Percentiles rank a stretch among this genome's conserved stretches.
phyloP scores from a whole-genome alignment of 2,113 vertebrate species.

The Balaenoptera acutorostrata region DNA sequence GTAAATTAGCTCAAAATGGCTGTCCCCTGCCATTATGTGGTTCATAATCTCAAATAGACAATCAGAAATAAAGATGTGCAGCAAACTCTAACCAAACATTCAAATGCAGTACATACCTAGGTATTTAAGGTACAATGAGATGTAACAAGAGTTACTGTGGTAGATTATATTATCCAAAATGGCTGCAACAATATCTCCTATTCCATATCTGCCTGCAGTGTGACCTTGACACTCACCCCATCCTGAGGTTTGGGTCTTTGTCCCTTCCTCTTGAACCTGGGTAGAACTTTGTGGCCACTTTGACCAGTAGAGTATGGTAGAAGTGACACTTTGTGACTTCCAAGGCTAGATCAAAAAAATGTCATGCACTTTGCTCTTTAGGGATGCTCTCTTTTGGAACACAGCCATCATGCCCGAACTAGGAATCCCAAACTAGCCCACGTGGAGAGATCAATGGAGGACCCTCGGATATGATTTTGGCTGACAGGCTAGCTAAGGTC shows the following conservation, averaged over 20 bases:
- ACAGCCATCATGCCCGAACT: not conserved
- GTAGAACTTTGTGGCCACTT: not conserved
- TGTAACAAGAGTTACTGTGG: not conserved
- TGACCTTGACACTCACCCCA: not conserved
- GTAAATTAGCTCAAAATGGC: not conserved
- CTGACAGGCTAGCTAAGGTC: not conserved
- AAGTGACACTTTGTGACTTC: not conserved
- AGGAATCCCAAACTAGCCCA: not conserved
- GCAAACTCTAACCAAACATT: not conserved
- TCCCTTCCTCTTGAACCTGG: not conserved
- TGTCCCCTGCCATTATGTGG: not conserved
- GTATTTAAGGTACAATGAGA: not conserved
- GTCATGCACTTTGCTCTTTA: not conserved
- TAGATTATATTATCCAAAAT: not conserved
- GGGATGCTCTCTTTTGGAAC: not conserved
- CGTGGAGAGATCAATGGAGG: not conserved
- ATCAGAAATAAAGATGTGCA: not conserved
- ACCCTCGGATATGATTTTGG: not conserved
- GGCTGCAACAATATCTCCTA: not conserved
- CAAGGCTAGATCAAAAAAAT: not conserved
- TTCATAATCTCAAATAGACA: not conserved
- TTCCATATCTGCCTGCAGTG: not conserved
- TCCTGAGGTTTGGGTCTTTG: not conserved
- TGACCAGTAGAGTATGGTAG: not conserved
- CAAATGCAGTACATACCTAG: not conserved